Percentiles rank a stretch among this genome's conserved stretches.
These are phyloP conservation scores for Heliconius erato DNA, from an alignment of 2,888 invertebrate species.

Conservation along the genomic window DNA sequence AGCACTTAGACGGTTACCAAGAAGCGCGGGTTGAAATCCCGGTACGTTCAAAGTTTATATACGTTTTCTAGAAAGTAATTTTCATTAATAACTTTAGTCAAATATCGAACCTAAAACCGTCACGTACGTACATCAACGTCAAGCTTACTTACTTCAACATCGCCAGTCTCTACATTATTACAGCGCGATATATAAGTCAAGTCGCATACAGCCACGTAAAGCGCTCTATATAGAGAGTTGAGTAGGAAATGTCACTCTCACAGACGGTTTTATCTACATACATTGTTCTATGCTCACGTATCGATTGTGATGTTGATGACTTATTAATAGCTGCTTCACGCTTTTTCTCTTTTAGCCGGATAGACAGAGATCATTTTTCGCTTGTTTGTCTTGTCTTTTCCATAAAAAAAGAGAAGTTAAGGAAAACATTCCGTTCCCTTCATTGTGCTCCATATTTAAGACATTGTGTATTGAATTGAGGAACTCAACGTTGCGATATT, in stretches of 20 bases:
- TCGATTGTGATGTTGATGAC: not conserved
- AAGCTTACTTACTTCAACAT: not conserved
- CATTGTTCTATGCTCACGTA: constrained; percentile 20
- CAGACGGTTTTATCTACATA: constrained; percentile 35
- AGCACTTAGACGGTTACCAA: no score
- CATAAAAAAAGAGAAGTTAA: not conserved
- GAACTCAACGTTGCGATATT: no score
- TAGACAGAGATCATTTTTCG: no score
- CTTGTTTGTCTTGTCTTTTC: no score
- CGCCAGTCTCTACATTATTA: not conserved
- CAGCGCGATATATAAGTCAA: not conserved
- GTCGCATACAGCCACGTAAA: not conserved
- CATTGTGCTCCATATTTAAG: not conserved
- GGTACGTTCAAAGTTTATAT: no score
- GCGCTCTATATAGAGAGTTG: not conserved
- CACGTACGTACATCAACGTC: not conserved
- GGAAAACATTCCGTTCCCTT: not conserved
- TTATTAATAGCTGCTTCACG: not conserved
- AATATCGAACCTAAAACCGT: not conserved
- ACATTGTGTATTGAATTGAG: not conserved
- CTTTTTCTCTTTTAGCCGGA: not conserved
- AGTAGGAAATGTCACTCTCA: constrained; percentile 23
- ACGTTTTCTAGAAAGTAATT: no score
- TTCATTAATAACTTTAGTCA: not conserved
- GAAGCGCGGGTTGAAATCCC: no score